Conservation (phyloP, 2,888 invertebrate genomes). For the Papilio gigon region DNA sequence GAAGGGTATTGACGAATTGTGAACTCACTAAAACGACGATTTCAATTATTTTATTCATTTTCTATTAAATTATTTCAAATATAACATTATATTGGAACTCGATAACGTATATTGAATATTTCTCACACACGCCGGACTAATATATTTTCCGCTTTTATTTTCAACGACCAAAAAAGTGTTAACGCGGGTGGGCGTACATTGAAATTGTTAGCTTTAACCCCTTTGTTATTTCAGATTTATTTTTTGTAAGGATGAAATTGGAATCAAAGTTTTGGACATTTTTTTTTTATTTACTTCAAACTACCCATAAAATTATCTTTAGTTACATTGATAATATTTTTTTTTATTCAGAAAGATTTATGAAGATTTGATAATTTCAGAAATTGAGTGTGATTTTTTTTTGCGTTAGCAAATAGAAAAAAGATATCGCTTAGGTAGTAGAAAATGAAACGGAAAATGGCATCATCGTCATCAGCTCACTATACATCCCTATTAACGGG, state of each 20-base stretch:
- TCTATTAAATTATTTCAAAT: background rate
- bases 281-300: background rate
- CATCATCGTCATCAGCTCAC: too few relatives aligned
- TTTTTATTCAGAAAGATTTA: background rate
- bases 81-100: background rate
- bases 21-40: too few relatives aligned
- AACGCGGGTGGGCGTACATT: constrained; percentile 5
- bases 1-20: too few relatives aligned
- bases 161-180: constrained; percentile 1
- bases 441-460: too few relatives aligned
- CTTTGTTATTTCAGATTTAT: background rate
- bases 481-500: too few relatives aligned
- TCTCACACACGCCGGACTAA: background rate
- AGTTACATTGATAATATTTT: background rate
- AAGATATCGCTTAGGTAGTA: too few relatives aligned
- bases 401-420: too few relatives aligned
- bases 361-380: too few relatives aligned
- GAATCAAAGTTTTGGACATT: constrained; percentile 15
- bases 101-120: background rate
- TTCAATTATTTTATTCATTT: too few relatives aligned
- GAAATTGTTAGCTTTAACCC: constrained; percentile 11
- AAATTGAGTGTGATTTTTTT: too few relatives aligned
- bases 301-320: background rate
- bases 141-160: constrained; percentile 11
- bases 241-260: constrained; percentile 11